These are phyloP conservation scores for Podabrus alpinus DNA, from an alignment of 2,888 invertebrate genomes.

Conservation along the genomic window DNA sequence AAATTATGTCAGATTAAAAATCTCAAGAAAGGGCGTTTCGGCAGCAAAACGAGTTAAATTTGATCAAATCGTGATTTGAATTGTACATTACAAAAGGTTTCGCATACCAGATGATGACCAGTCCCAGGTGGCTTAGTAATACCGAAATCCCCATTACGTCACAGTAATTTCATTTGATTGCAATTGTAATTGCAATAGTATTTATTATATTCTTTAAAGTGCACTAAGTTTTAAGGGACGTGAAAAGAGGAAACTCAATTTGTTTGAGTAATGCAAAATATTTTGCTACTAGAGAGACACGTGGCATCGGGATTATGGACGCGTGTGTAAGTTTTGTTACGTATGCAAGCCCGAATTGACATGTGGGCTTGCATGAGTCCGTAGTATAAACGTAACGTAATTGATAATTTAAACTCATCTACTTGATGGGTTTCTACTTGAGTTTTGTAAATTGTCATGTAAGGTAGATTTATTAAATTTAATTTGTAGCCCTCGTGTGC, in stretches of 20 bases:
- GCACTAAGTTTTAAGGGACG: background rate
- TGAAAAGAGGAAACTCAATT: slow-evolving; percentile 23
- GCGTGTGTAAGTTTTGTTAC: slow-evolving; percentile 45
- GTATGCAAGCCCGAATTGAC: slow-evolving; percentile 23
- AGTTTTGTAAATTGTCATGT: slow-evolving; percentile 31
- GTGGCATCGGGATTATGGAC: slow-evolving; percentile 45
- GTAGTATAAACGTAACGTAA: slow-evolving; percentile 26
- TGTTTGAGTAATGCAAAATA: background rate
- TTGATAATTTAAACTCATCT: slow-evolving; percentile 40
- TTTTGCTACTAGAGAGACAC: slow-evolving; percentile 36
- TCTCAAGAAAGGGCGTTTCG: background rate
- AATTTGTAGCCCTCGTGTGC: slow-evolving; percentile 27
- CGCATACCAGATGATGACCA: slow-evolving; percentile 39
- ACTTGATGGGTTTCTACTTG: slow-evolving; percentile 37
- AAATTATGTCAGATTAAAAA: background rate
- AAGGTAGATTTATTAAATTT: slow-evolving; percentile 33
- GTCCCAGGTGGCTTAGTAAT: slow-evolving; percentile 39
- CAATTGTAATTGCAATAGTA: slow-evolving; percentile 11
- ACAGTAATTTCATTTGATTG: slow-evolving; percentile 24
- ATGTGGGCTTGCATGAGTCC: slow-evolving; percentile 24
- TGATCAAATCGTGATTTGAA: slow-evolving; percentile 29
- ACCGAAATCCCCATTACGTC: slow-evolving; percentile 30
- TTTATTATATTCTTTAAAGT: slow-evolving; percentile 2
- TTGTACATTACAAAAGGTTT: slow-evolving; percentile 29
- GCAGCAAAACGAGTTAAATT: slow-evolving; percentile 16